phyloP scores from a whole-genome alignment of 2,113 vertebrate species.

The Macaca nemestrina region DNA sequence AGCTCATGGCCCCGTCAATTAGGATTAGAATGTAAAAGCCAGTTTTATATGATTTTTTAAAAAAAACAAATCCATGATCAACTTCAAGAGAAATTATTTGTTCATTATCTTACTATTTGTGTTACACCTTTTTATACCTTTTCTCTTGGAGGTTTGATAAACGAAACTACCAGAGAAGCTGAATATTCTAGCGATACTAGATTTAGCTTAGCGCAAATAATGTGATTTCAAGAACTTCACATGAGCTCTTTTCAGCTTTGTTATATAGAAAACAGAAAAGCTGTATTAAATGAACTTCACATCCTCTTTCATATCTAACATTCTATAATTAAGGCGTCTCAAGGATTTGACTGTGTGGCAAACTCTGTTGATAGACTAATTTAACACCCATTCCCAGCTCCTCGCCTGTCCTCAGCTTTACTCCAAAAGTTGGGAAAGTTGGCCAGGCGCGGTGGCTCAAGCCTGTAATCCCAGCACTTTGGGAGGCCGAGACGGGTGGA shows the following conservation, averaged over 20 bases:
- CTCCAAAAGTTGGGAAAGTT: not conserved
- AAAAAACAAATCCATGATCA: not conserved
- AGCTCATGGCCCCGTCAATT: not conserved
- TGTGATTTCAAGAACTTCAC: not conserved
- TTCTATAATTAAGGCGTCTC: not conserved
- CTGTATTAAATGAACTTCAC: not conserved
- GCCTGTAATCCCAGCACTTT: no score
- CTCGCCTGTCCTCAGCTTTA: not conserved
- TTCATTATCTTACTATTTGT: not conserved
- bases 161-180: not conserved
- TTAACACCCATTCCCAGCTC: not conserved
- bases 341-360: not conserved
- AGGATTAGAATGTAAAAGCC: not conserved
- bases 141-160: not conserved
- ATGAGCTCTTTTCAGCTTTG: not conserved
- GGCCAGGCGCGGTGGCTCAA: not conserved
- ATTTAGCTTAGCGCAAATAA: not conserved
- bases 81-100: not conserved
- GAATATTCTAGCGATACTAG: not conserved
- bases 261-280: not conserved
- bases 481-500: no score
- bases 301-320: not conserved
- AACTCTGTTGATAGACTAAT: not conserved
- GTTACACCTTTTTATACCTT: not conserved
- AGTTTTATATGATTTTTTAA: not conserved